Conservation (phyloP, 2,888 invertebrate genomes). For the Tineola bisselliella region DNA sequence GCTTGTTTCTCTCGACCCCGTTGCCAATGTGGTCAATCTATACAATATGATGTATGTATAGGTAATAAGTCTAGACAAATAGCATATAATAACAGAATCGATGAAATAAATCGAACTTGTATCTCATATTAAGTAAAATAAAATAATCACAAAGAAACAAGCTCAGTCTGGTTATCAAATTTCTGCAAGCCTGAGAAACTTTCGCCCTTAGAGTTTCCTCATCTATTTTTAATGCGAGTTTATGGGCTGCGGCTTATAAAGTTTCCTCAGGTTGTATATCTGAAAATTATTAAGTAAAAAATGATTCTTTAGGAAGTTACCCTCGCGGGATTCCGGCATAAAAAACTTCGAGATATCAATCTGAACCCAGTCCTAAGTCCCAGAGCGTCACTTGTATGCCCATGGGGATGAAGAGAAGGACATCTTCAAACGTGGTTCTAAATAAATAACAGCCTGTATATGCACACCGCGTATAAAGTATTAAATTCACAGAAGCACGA, state of each 20-base stretch:
- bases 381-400: neutral
- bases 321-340: neutral
- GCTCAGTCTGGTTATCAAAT: neutral
- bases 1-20: neutral
- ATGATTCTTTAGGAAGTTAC: neutral
- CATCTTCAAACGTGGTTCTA: neutral
- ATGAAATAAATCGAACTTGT: neutral
- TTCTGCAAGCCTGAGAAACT: neutral
- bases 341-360: neutral
- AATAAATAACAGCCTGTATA: neutral
- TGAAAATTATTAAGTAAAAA: neutral
- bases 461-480: conserved; percentile 13
- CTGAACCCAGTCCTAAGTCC: neutral
- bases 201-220: neutral
- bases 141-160: neutral
- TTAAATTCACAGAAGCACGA: conserved; percentile 13
- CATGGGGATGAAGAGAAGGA: neutral
- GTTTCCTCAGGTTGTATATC: neutral
- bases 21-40: neutral
- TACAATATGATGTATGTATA: neutral
- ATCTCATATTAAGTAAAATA: neutral
- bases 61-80: neutral
- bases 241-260: neutral
- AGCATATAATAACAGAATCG: no score
- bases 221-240: neutral